A percentile compares a stretch with the other conserved stretches of the same genome.
Conservation (phyloP, 37 sponge, comb jelly and placozoan genomes). For the Aplysina aerophoba region DNA sequence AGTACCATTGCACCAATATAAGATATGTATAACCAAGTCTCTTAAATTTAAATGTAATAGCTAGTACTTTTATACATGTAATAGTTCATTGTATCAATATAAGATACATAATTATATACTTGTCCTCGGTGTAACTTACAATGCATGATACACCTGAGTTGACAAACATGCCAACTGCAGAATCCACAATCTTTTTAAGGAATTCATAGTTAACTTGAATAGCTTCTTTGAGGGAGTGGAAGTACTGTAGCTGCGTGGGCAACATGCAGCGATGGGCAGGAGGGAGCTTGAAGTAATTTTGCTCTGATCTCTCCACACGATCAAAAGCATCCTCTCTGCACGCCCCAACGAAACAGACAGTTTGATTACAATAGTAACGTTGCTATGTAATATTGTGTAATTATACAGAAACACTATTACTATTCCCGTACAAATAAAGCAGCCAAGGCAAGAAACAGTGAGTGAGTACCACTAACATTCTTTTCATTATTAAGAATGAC, state of each 20-base stretch:
- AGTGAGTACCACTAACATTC: neutral
- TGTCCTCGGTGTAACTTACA: neutral
- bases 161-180: constrained; percentile 73
- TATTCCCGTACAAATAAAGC: no score
- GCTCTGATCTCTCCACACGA: constrained; percentile 27
- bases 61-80: no score
- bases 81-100: no score
- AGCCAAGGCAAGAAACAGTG: no score
- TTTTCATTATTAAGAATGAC: neutral
- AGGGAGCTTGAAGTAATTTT: constrained; percentile 69
- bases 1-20: no score
- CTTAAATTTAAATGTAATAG: no score
- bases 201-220: constrained; percentile 78
- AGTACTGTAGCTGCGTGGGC: constrained; percentile 40
- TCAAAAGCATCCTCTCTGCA: constrained; percentile 36
- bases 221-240: constrained; percentile 45
- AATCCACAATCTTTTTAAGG: constrained; percentile 59
- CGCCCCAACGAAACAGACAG: no score
- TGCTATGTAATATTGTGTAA: no score
- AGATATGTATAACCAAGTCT: no score
- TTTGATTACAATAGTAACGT: no score
- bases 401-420: no score
- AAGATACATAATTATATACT: no score
- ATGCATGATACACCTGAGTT: constrained; percentile 46
- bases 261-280: constrained; percentile 70